Evolutionary conservation across 1,140 invertebrate species (phyloP).

Genomic region (Gryllus bimaculatus): DNA sequence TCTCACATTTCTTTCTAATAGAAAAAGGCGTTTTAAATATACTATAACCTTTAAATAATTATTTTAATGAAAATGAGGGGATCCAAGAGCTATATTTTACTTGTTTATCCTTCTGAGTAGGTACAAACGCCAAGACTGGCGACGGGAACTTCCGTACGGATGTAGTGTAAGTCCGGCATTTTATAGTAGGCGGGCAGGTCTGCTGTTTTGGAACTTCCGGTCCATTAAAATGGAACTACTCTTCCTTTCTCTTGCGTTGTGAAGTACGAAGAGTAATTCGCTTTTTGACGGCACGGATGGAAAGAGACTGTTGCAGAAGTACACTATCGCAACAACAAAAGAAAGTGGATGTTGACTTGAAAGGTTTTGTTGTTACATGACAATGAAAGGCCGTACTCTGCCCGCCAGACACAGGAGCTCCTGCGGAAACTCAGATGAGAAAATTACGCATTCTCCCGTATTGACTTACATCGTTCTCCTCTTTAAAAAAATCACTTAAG

Average conservation of each 20-base stretch:
- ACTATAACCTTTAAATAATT: too few relatives aligned
- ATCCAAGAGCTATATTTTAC: too few relatives aligned
- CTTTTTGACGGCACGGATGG: not conserved
- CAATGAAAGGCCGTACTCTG: not conserved
- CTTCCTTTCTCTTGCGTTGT: not conserved
- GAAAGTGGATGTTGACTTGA: not conserved
- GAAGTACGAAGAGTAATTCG: not conserved
- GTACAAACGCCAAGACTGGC: too few relatives aligned
- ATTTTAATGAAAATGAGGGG: too few relatives aligned
- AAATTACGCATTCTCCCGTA: not conserved
- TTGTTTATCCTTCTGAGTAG: too few relatives aligned
- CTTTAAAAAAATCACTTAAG: not conserved
- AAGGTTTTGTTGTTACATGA: constrained; percentile 4
- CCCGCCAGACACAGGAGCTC: not conserved
- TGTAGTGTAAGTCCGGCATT: not conserved
- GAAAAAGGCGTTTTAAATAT: too few relatives aligned
- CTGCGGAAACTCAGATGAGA: not conserved
- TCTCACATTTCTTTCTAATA: too few relatives aligned
- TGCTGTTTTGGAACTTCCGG: not conserved
- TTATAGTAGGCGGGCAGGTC: not conserved
- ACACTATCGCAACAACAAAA: not conserved
- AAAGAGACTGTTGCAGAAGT: not conserved
- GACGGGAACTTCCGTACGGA: not conserved
- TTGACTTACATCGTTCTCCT: not conserved
- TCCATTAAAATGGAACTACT: not conserved